Conservation (phyloP, 2,113 vertebrate genomes). For the Otolemur garnettii region DNA sequence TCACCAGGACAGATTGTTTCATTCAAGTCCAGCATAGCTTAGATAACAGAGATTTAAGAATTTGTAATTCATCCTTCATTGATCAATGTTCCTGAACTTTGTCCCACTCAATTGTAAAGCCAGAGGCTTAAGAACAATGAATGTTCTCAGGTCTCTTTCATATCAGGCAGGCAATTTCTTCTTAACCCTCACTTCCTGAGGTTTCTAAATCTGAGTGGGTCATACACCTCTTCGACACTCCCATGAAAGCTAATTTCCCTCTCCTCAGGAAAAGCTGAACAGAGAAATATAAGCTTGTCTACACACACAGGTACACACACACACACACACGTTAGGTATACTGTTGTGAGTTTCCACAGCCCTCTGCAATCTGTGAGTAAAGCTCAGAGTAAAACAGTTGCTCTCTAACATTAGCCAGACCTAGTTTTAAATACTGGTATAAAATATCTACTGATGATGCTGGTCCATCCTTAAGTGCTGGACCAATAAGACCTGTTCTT, state of each 20-base stretch:
- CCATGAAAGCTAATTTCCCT: neutral
- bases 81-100: constrained; percentile 40
- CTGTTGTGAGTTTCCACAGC: neutral
- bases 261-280: neutral
- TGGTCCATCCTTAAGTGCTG: too few relatives aligned
- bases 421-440: neutral
- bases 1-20: constrained; percentile 54
- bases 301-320: neutral
- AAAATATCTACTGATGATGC: neutral
- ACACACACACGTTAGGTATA: neutral
- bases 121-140: constrained; percentile 15
- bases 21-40: constrained; percentile 41
- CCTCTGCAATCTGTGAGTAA: neutral
- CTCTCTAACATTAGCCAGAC: neutral
- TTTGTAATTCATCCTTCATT: constrained; percentile 64
- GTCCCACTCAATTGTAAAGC: neutral
- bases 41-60: constrained; percentile 67
- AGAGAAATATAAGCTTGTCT: neutral
- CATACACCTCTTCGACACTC: neutral
- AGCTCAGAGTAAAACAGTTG: neutral
- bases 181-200: neutral
- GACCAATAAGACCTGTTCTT: neutral
- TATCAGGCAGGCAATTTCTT: neutral
- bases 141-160: neutral
- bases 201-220: neutral